Evolutionary conservation across 2,797 vertebrate species (phyloP), one percentile per base, ranked within the genome.

Genomic region (Onychomys arenicola): DNA sequence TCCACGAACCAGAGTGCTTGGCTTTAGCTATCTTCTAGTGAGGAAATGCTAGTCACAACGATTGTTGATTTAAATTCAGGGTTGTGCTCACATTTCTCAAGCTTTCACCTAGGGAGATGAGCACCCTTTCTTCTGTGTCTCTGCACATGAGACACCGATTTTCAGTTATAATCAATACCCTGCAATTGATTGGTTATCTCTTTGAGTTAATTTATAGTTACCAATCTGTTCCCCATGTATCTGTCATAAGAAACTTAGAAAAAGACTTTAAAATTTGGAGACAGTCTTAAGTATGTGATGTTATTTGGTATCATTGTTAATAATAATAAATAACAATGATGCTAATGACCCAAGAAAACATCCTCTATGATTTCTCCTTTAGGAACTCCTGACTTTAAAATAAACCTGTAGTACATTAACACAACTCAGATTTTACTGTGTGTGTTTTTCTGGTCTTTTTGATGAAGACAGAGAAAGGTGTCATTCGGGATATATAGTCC

Each of bases 191-290:
- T 94, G 69, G 37, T 71, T 87, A 27, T 93, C 34, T 96, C 65
- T 75, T 84, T 91, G 8, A 93, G 81, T 93, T 95, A 29, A 82
- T 96, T 37, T 73, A 9, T 88, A 29, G 46, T 37, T n/a, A 80
- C 43, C 27, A 89, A 2, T 52, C 49, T 67, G 32, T 34, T 78
- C 1, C 76, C 40, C 37, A 4, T 87, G 25, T 75, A 80, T n/a
- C 49, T 91, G 21, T 94, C 37, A 92, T 75, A 37, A 12, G 17
- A 93, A 27, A 88, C 27, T 91, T 77, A 29, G 52, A 91, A 92
- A 84, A 73, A 32, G 94, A 4, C n/a, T 43, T 91, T 85, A 88
- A 84, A 23, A 63, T 37, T 52, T 76, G 25, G 52, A 93, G 17
- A 78, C 19, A 43, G 23, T 55, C 5, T 89, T 73, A 89, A 37